These are phyloP conservation scores for Tragelaphus oryx DNA, from an alignment of 2,797 vertebrate species.

Conservation along the genomic window DNA sequence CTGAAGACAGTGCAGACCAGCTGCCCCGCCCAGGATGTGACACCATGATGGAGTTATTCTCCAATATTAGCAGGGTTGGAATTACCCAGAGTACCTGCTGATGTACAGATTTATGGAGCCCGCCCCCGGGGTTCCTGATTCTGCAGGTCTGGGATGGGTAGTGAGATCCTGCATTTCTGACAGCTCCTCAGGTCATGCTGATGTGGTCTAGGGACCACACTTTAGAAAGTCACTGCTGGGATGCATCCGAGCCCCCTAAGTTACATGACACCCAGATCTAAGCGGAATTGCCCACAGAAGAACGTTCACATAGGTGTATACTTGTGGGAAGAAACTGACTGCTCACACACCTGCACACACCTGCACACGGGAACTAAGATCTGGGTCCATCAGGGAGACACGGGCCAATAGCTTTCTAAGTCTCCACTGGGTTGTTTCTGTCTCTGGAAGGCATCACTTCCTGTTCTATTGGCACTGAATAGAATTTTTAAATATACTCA, in stretches of 20 bases:
- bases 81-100: neutral
- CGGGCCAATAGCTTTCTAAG: neutral
- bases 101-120: neutral
- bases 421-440: neutral
- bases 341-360: neutral
- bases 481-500: neutral
- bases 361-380: neutral
- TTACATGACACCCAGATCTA: neutral
- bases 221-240: neutral
- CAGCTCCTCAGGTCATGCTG: neutral
- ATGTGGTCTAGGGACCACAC: neutral
- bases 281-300: neutral
- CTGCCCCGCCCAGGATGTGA: neutral
- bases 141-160: neutral
- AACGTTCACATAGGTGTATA: neutral
- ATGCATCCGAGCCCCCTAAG: neutral
- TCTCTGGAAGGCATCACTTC: neutral
- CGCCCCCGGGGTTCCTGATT: neutral
- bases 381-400: neutral
- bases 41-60: neutral
- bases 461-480: neutral
- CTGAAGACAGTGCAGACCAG: neutral
- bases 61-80: neutral
- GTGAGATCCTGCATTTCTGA: neutral
- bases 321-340: neutral